Conservation (phyloP, 1,140 invertebrate genomes). For the Heliothis subflexa region DNA sequence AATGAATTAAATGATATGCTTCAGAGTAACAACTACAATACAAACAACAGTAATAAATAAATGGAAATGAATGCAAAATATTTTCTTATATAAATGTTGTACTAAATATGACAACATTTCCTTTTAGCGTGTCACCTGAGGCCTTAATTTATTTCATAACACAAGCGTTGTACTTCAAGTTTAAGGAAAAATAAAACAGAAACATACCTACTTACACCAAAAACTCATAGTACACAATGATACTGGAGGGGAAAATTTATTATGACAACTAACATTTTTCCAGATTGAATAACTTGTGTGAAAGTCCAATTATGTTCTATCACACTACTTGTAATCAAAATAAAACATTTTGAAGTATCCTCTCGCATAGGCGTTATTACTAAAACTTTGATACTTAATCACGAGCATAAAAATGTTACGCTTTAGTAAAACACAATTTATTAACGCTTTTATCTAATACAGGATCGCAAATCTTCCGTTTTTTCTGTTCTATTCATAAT, state of each 20-base stretch:
- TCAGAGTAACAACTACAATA: too few relatives aligned
- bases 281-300: constrained; percentile 31
- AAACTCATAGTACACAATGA: background rate
- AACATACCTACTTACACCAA: background rate
- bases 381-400: constrained; percentile 38
- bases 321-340: constrained; percentile 22
- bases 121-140: too few relatives aligned
- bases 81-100: too few relatives aligned
- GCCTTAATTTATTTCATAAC: too few relatives aligned
- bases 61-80: too few relatives aligned
- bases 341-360: constrained; percentile 33
- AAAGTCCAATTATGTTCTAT: constrained; percentile 12
- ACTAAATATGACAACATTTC: too few relatives aligned
- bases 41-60: too few relatives aligned
- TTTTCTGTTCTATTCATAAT: constrained; percentile 20
- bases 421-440: constrained; percentile 38
- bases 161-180: too few relatives aligned
- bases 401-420: constrained; percentile 37
- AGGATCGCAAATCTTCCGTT: constrained; percentile 25
- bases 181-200: too few relatives aligned
- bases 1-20: too few relatives aligned
- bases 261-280: constrained; percentile 23
- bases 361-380: constrained; percentile 29
- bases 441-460: constrained; percentile 40
- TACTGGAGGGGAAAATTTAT: background rate